Evolutionary conservation across 1,140 invertebrate species (phyloP), one percentile per base, ranked within the genome.

Genomic region (Temnothorax nylanderi): DNA sequence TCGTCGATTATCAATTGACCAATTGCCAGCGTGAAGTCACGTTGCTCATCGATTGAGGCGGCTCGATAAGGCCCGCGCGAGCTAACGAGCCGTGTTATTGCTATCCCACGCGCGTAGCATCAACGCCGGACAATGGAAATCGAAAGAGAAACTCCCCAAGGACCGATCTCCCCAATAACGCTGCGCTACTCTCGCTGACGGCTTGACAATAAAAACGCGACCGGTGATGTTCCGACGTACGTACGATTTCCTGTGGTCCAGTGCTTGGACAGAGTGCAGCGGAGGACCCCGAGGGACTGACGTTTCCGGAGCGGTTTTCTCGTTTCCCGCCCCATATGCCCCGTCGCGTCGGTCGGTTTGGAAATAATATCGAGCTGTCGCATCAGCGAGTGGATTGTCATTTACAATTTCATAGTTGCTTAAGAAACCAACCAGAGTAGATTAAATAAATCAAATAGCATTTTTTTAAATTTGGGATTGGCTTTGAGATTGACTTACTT

Each of bases 1-100:
- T 7, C n/a, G 80, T 84, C 69, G 80, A 84, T 75, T 74, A 84
- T 84, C 69, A 75, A 84, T 84, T 84, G 69, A 84, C 16, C 80
- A 26, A 11, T 7, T 78, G 74, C 21, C 60, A 65, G 47, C 32
- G 18, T 16, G 44, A 82, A 82, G 71, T 74, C 26, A n/a, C 26
- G 37, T 41, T 21, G 26, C 51, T 21, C 10, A 34, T 47, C 67
- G 67, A 72, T 47, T 41, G 13, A 34, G 13, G 3, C 13, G 18
- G 18, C 16, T 21, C 8, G 80, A 75, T 84, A 75, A 75, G 69
- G 16, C 13, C 26, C 7, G 44, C 18, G 65, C 16, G 41, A 49
- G 13, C 65, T 82, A 72, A 82, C 64, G 77, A 82, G 51, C 47
- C 44, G 58, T 26, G 34, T 4, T 44, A 34, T 75, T 51, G 51